Base-by-base conservation (phyloP, 2,113 vertebrate genomes). In the Gallinago jamesoni region DNA sequence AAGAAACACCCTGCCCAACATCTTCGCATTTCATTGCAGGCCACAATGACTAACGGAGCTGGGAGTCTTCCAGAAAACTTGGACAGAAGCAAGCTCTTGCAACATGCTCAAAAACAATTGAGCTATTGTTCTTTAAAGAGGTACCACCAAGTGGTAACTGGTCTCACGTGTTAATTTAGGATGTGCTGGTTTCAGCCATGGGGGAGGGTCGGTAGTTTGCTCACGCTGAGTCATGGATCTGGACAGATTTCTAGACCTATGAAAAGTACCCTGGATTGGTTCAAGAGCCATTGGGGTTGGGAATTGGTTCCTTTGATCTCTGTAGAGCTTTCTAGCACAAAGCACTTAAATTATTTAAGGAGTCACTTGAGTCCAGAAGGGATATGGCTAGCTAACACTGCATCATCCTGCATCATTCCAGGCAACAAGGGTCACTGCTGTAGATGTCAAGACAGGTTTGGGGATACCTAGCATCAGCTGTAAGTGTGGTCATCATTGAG, bases 131-230 rank as follows among this genome's bases (percentile, higher is more conserved):
- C 37, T 53, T 88, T 45, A 13, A 22, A 45, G 57, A 48, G 67
- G 7, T 57, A 39, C 48, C 31, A 27, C 60, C 31, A 60, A 23
- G 14, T 10, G 57, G 31, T 28, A 73, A 19, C 5, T 3, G 50
- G 12, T 6, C 50, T 27, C 15, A n/a, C 12, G 0, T 0, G 2
- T 9, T 64, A 3, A 21, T 8, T n/a, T 22, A 50, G 37, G 74
- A 30, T 59, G 43, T 17, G 33, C 21, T 55, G 53, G 13, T 62
- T 84, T 79, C 62, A 33, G 60, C 77, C 2, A 1, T 52, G 52
- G 75, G 50, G 56, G 43, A 69, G 56, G 4, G 1, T 6, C 20
- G 28, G 33, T 47, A 14, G 17, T 50, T 80, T n/a, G 56, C 41
- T 93, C 56, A 24, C 22, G 15, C 6, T 43, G 45, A 47, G 43